Evolutionary conservation across 2,113 vertebrate genomes (phyloP), one percentile per base, ranked within the genome.

Genomic region (Salvelinus namaycush): DNA sequence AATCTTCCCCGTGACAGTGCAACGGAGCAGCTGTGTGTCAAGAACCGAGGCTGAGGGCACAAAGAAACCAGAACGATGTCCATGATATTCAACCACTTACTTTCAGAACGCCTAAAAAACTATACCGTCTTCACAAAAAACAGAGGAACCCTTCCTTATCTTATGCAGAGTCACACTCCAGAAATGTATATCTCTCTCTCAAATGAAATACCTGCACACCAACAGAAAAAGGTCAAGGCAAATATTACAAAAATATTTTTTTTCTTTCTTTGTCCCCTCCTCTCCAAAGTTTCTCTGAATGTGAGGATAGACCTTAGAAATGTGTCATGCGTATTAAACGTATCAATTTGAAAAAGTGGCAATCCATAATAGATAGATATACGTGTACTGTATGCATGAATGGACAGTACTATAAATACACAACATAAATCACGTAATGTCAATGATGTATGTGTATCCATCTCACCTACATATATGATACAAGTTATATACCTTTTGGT

Each of bases 261-360:
- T 73, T 81, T 84, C 82, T 79, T 4, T 27, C 73, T 27, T 20
- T 39, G 3, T 75, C 76, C 75, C 88, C 14, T 26, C 44, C 44
- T 48, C 51, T 85, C 79, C 77, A 89, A 77, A 74, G 83, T 83
- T 77, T 74, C 79, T 92, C 93, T 92, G 83, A 89, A 94, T 95
- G 92, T 94, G 88, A 89, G 84, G 85, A 84, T 89, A 90, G 94
- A 93, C 91, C 93, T 92, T 93, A 95, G 94, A 96, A 97, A 96
- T 94, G 94, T 94, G 91, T 95, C 95, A 95, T 96, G 96, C 96
- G 95, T 94, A 93, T 93, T 95, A 95, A 34, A 96, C 93, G 88
- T 93, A 95, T 91, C 90, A 89, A 92, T 91, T 96, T 92, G 85
- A 93, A 95, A 95, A 96, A 96, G 94, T 97, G 95, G 95, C 95